These are phyloP conservation scores for Troides helena DNA, from an alignment of 2,888 invertebrate genomes.

Conservation along the genomic window DNA sequence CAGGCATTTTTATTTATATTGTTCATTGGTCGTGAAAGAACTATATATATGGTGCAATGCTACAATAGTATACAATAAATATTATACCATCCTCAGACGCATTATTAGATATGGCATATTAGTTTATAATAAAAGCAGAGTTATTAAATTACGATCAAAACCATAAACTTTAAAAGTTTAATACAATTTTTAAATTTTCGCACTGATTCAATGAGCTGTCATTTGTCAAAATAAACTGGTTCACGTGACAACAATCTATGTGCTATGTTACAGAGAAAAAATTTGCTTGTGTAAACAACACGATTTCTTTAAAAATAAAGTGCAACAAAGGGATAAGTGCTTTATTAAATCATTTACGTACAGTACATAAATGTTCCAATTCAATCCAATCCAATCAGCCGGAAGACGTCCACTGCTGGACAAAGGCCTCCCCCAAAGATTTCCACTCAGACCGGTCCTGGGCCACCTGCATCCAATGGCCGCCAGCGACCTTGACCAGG, in stretches of 20 bases:
- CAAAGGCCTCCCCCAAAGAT: too few species aligned
- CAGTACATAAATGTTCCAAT: too few species aligned
- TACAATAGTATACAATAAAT: background rate
- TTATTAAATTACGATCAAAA: background rate
- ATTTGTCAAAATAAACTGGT: conserved; percentile 15
- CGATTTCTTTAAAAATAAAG: too few species aligned
- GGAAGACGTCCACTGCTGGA: too few species aligned
- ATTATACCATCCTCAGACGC: conserved; percentile 7
- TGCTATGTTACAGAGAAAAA: background rate
- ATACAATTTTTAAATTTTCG: conserved; percentile 19
- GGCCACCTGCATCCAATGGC: too few species aligned
- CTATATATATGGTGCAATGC: background rate
- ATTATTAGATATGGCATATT: background rate
- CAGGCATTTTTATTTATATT: conserved; percentile 51
- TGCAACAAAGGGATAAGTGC: too few species aligned
- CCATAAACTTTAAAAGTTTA: conserved; percentile 4
- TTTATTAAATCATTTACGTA: too few species aligned
- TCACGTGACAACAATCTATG: conserved; percentile 6
- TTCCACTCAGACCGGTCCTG: too few species aligned
- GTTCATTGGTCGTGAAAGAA: conserved; percentile 25
- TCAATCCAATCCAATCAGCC: too few species aligned
- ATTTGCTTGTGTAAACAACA: background rate
- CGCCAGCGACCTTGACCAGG: too few species aligned
- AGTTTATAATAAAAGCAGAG: background rate
- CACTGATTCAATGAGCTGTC: conserved; percentile 13